These are phyloP conservation scores for Apeltes quadracus DNA, from an alignment of 2,113 vertebrate genomes.

Conservation along the genomic window DNA sequence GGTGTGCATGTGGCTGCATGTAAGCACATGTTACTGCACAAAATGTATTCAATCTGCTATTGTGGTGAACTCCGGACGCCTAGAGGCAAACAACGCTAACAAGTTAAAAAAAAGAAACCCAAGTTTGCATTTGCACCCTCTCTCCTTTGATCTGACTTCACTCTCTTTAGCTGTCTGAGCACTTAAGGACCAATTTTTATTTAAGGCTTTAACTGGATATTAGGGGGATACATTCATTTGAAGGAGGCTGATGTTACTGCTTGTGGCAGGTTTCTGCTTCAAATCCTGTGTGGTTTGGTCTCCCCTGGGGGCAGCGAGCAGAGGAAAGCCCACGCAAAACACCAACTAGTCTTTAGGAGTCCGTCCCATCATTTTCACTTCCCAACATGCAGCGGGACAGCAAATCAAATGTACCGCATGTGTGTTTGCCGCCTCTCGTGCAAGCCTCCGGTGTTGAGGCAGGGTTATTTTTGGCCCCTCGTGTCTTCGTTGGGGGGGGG, in stretches of 20 bases:
- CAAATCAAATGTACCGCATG: constrained; percentile 18
- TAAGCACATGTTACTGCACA: neutral
- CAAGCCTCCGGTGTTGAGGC: constrained; percentile 26
- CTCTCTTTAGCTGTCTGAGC: constrained; percentile 7
- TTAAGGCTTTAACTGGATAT: constrained; percentile 26
- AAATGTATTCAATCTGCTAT: neutral
- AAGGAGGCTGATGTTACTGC: constrained; percentile 7
- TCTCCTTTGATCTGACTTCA: neutral
- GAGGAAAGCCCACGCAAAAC: constrained; percentile 16
- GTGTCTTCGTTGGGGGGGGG: constrained; percentile 2
- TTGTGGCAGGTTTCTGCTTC: constrained; percentile 22
- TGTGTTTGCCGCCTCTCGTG: constrained; percentile 1
- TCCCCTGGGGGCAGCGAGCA: neutral
- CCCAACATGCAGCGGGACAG: constrained; percentile 6
- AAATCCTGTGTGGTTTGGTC: constrained; percentile 1
- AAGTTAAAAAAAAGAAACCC: neutral
- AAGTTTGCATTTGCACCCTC: neutral
- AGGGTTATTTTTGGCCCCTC: constrained; percentile 24
- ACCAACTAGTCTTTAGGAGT: constrained; percentile 1
- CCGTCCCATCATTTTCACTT: neutral
- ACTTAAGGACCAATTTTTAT: constrained; percentile 13
- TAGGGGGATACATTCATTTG: constrained; percentile 25
- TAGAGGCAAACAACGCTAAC: neutral
- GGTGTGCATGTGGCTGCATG: neutral
- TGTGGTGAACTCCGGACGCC: neutral